Conservation (phyloP, 30 jellyfish, hydroid and myxozoan species). For the Aurelia aurita complex sp. Pacific region DNA sequence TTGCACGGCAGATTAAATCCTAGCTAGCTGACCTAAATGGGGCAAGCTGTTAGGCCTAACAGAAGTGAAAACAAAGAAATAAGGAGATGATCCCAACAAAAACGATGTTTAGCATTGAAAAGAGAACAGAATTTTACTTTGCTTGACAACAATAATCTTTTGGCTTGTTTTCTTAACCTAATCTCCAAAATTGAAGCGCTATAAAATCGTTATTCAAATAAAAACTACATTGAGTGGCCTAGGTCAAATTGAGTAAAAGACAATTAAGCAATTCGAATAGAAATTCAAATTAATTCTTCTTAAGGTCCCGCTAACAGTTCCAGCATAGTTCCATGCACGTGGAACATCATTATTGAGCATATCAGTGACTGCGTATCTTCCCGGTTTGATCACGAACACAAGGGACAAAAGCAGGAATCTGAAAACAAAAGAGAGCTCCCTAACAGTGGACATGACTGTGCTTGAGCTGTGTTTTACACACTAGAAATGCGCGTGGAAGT, state of each 20-base stretch:
- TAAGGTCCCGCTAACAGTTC: slow-evolving; percentile 24
- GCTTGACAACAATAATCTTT: too few relatives aligned
- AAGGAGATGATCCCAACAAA: too few relatives aligned
- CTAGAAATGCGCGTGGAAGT: neutral
- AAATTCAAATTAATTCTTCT: neutral
- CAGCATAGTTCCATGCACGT: slow-evolving; percentile 27
- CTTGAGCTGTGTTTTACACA: neutral
- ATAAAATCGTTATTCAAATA: too few relatives aligned
- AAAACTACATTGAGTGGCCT: neutral
- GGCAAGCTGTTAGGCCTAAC: too few relatives aligned
- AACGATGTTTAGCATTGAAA: too few relatives aligned
- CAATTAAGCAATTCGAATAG: slow-evolving; percentile 2
- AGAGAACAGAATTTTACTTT: too few relatives aligned
- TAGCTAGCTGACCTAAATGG: too few relatives aligned
- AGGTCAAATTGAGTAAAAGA: slow-evolving; percentile 8
- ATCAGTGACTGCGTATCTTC: slow-evolving; percentile 5
- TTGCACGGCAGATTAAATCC: too few relatives aligned
- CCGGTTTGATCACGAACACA: neutral
- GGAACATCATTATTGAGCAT: neutral
- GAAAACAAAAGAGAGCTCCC: too few relatives aligned
- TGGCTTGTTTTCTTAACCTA: too few relatives aligned
- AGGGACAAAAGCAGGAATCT: neutral
- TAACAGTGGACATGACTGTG: neutral
- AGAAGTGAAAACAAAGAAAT: too few relatives aligned
- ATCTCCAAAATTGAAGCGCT: too few relatives aligned